Base-by-base conservation (phyloP, 1,140 invertebrate species). In the Drosophila grimshawi region DNA sequence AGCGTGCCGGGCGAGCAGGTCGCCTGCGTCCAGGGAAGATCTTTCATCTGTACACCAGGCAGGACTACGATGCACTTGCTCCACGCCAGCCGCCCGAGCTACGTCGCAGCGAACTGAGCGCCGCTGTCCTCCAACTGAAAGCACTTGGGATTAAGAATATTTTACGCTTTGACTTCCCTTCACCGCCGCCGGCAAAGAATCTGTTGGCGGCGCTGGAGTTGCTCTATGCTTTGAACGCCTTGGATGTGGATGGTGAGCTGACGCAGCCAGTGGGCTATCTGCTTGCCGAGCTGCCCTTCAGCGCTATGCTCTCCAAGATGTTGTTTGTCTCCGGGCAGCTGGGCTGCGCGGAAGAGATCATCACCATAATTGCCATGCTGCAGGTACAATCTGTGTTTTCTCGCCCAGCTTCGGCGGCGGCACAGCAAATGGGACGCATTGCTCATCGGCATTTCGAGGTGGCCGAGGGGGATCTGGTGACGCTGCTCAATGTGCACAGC, bases 61-160 rank as follows among this genome's bases (percentile, higher is more conserved):
- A 94, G 69, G 95, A 96, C 32, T 98, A 94, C 90, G 91, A 95
- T 1, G 95, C 96, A 62, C 86, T 99, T 5, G 92, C 94, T 0
- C 91, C 93, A 0, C 94, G 94, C 19, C 96, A 96, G 0, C 95
- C 97, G 3, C 98, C 98, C 0, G 98, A 99, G 94, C 98, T 99
- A 95, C 97, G 97, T 77, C 92, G 99, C 30, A 96, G 95, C 52
- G 97, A 98, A 90, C 93, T 99, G 52, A 96, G 97, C 5, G 94
- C 95, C 2, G 96, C 97, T 3, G 94, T 99, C 48, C 92, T 99
- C 2, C 98, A 98, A 91, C 91, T 99, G 5, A 99, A 99, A 94
- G 98, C 98, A 3, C 92, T 99, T 0, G 98, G 98, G 0, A 98
- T 99, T 57, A 95, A 97, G 65, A 99, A 99, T 92, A 94, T 97